Percentiles rank a stretch among this genome's conserved stretches.
Conservation (phyloP, 2,888 invertebrate species). For the Agrochola litura region DNA sequence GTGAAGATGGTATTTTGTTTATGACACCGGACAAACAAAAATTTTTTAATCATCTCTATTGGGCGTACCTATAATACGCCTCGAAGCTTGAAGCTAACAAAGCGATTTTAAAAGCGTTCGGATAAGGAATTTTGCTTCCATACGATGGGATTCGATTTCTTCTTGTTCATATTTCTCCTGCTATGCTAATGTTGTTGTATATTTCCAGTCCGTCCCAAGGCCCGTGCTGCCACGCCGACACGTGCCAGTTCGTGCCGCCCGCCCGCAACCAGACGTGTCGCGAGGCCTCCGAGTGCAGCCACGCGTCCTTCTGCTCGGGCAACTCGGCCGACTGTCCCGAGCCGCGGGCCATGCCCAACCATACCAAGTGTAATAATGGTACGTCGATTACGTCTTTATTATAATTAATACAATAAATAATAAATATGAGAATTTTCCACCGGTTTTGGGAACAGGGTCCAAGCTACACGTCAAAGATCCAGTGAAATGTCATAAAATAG, state of each 20-base stretch:
- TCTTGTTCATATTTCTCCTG: too few relatives aligned
- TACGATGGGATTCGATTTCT: too few relatives aligned
- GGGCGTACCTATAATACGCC: too few relatives aligned
- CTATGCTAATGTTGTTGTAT: too few relatives aligned
- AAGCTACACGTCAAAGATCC: background rate
- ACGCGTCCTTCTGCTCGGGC: slow-evolving; percentile 96
- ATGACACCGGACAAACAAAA: too few relatives aligned
- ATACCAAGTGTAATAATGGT: slow-evolving; percentile 98
- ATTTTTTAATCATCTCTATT: too few relatives aligned
- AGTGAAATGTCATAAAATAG: too few relatives aligned
- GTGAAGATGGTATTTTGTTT: too few relatives aligned
- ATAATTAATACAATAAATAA: background rate
- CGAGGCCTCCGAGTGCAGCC: slow-evolving; percentile 97
- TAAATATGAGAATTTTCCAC: background rate
- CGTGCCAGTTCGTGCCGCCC: slow-evolving; percentile 94
- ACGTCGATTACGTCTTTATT: background rate
- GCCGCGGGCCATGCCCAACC: slow-evolving; percentile 95
- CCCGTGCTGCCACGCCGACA: slow-evolving; percentile 96
- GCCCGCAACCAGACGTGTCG: slow-evolving; percentile 93
- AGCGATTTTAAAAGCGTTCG: too few relatives aligned
- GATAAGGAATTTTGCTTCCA: too few relatives aligned
- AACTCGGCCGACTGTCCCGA: slow-evolving; percentile 96
- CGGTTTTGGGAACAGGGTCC: background rate
- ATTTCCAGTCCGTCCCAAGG: slow-evolving; percentile 97
- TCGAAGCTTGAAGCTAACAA: too few relatives aligned